phyloP scores from a whole-genome alignment of 1,140 invertebrate species.

The Ostrea denselamellosa region DNA sequence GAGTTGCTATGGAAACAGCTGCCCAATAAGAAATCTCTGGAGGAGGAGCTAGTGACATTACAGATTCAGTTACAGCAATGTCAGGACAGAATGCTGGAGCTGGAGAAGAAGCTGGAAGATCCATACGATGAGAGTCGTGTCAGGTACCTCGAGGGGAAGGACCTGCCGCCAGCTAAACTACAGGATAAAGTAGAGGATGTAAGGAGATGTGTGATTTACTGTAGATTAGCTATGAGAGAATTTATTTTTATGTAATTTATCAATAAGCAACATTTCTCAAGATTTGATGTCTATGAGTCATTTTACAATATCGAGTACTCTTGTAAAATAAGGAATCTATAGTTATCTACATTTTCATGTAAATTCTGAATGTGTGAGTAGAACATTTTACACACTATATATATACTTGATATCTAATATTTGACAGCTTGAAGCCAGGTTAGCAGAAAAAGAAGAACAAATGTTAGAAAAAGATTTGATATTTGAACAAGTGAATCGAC shows the following conservation, averaged over 20 bases:
- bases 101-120: constrained; percentile 77
- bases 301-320: too few species aligned
- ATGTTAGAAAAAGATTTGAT: constrained; percentile 78
- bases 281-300: too few species aligned
- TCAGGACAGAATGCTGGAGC: constrained; percentile 77
- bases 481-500: constrained; percentile 76
- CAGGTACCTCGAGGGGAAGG: constrained; percentile 75
- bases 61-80: constrained; percentile 78
- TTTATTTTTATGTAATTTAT: not conserved
- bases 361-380: too few species aligned
- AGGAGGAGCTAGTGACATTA: constrained; percentile 74
- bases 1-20: constrained; percentile 72
- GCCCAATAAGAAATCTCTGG: constrained; percentile 72
- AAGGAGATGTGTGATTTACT: constrained; percentile 30
- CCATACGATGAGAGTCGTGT: constrained; percentile 75
- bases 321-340: too few species aligned
- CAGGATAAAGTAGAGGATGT: constrained; percentile 78
- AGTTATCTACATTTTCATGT: too few species aligned
- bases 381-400: too few species aligned
- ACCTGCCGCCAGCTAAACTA: constrained; percentile 73
- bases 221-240: not conserved
- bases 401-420: not conserved
- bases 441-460: constrained; percentile 77
- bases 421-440: constrained; percentile 73
- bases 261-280: too few species aligned